Evolutionary conservation across 2,888 invertebrate genomes (phyloP), one percentile per base, ranked within the genome.

Genomic region (Aphelenchoides bicaudatus): DNA sequence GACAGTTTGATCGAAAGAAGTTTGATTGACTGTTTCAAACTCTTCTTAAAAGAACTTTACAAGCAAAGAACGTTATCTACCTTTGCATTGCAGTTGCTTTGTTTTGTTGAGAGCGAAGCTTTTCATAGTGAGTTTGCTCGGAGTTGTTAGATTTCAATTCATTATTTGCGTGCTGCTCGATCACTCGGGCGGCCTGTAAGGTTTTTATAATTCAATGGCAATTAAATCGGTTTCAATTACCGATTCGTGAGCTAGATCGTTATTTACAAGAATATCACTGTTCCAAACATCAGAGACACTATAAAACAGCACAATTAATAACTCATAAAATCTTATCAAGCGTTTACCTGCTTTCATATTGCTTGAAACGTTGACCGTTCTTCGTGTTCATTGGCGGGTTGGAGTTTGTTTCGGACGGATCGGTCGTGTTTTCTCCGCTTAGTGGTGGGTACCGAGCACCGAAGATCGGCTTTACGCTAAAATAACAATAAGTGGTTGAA

Each of bases 261-360:
- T 71, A 52, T 77, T 74, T 27, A 78, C 65, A 37, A 65, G 58
- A 5, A 78, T 71, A 23, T 67, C 66, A 4, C 73, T 67, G 51
- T 74, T 74, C 77, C 77, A 77, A 21, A 74, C 76, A 59, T 77
- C 77, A 5, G 75, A 76, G 13, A 78, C 77, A 62, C 77, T 77
- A 61, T 46, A 73, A 61, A 59, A 13, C 1, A 23, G n/a, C 66
- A 4, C 73, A 66, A 51, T 74, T 74, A 76, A 76, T 78, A 21
- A 74, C 76, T 59, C 78, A 76, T 5, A 74, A 76, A 13, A 78
- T 77, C 61, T 77, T 77, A 61, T 46, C 74, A 61, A 59, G 13
- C 1, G 19, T 48, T 21, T 29, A 76, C 76, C 76, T 76, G 63
- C 72, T 71, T 48, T 74, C 75, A 62, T 76, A 76, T 51, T 75